phyloP scores from a whole-genome alignment of 1,140 invertebrate species.

The Magallana gigas region DNA sequence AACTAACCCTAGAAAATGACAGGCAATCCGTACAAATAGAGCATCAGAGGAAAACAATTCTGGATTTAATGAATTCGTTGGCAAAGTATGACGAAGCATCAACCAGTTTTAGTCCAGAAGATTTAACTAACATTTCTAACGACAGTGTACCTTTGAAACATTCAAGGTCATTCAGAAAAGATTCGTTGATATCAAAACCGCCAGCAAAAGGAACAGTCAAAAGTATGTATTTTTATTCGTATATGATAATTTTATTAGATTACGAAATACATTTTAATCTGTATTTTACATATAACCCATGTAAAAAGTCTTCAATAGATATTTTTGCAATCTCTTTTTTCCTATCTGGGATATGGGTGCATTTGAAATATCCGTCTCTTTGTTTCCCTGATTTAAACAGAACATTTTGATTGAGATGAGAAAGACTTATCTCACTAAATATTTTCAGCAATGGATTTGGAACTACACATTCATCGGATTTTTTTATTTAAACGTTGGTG shows the following conservation, averaged over 20 bases:
- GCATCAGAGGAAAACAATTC: neutral
- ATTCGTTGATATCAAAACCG: neutral
- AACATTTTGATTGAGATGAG: too few species aligned
- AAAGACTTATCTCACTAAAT: too few species aligned
- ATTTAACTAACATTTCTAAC: neutral
- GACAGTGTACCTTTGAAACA: neutral
- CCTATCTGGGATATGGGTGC: too few species aligned
- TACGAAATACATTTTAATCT: too few species aligned
- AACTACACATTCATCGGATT: too few species aligned
- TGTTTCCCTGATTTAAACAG: too few species aligned
- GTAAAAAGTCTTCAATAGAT: too few species aligned
- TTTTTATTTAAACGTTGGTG: too few species aligned
- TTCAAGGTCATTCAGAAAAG: neutral
- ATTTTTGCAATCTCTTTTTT: too few species aligned
- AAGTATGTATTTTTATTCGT: neutral
- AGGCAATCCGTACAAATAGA: neutral
- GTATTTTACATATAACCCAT: too few species aligned
- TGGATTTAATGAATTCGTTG: neutral
- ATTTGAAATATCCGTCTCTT: too few species aligned
- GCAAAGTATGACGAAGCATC: neutral
- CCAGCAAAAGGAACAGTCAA: neutral
- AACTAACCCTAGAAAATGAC: neutral
- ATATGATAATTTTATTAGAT: neutral
- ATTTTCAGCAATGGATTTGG: too few species aligned
- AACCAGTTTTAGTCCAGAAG: neutral